A percentile compares a stretch with the other conserved stretches of the same genome.
Evolutionary conservation across 2,797 vertebrate species (phyloP).

Genomic region (Coregonus sp.): DNA sequence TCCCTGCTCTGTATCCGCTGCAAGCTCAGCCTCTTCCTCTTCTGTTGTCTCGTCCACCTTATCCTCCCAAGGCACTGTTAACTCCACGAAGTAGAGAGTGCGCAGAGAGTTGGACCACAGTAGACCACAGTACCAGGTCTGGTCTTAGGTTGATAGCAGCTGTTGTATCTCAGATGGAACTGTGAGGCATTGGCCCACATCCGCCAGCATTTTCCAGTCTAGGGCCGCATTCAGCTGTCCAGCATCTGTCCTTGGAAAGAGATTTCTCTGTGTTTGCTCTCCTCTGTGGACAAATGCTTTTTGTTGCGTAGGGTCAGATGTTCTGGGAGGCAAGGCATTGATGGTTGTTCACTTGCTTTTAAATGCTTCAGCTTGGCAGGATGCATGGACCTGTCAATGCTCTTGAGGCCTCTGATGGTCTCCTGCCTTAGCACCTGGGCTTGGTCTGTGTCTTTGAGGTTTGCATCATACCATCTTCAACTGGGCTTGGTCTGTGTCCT

Average conservation of each 20-base stretch:
- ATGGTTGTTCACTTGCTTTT: background rate
- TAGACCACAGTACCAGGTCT: background rate
- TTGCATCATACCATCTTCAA: no score
- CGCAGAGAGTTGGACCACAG: background rate
- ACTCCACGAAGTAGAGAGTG: background rate
- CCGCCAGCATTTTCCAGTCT: background rate
- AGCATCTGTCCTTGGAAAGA: background rate
- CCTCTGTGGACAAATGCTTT: background rate
- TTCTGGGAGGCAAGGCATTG: background rate
- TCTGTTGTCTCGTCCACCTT: background rate
- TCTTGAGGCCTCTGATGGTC: background rate
- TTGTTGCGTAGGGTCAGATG: background rate
- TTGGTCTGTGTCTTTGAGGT: no score
- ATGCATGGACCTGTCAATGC: slow-evolving; percentile 8
- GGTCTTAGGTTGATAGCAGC: background rate
- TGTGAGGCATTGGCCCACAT: background rate
- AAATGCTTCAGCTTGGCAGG: slow-evolving; percentile 14
- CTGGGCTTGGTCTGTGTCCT: background rate
- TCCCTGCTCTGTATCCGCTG: background rate
- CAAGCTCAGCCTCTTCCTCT: background rate
- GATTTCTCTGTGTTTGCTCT: background rate
- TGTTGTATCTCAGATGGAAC: background rate
- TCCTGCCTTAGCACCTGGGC: background rate
- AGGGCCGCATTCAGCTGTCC: background rate
- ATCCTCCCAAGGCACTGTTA: slow-evolving; percentile 5